phyloP scores from a whole-genome alignment of 2,888 invertebrate species.

The Machimus rusticus region DNA sequence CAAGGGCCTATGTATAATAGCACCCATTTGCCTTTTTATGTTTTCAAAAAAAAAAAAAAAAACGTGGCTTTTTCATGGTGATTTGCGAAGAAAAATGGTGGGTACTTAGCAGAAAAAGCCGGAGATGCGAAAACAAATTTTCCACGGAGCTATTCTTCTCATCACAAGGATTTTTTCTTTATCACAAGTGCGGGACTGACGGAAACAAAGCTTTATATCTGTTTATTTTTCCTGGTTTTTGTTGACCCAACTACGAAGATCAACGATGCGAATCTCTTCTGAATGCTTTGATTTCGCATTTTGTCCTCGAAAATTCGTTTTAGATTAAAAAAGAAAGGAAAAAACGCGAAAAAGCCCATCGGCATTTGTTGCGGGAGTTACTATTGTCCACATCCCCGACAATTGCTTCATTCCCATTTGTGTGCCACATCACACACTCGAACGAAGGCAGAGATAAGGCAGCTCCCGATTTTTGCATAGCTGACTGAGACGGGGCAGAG shows the following conservation, averaged over 20 bases:
- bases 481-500: background rate
- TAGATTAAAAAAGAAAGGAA: background rate
- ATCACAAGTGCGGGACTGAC: background rate
- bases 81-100: background rate
- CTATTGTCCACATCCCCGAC: background rate
- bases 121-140: constrained; percentile 8
- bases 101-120: background rate
- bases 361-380: background rate
- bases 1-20: background rate
- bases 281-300: constrained; percentile 11
- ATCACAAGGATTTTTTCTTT: background rate
- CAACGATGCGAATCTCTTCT: background rate
- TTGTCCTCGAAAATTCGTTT: background rate
- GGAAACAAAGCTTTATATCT: constrained; percentile 8
- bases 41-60: background rate
- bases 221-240: background rate
- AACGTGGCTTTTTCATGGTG: background rate
- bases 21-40: background rate
- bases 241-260: constrained; percentile 4
- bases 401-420: background rate
- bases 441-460: background rate
- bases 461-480: background rate
- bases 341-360: background rate
- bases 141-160: background rate
- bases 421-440: background rate